phyloP scores from a whole-genome alignment of 2,113 vertebrate species.

The Clarias macrocephalus region DNA sequence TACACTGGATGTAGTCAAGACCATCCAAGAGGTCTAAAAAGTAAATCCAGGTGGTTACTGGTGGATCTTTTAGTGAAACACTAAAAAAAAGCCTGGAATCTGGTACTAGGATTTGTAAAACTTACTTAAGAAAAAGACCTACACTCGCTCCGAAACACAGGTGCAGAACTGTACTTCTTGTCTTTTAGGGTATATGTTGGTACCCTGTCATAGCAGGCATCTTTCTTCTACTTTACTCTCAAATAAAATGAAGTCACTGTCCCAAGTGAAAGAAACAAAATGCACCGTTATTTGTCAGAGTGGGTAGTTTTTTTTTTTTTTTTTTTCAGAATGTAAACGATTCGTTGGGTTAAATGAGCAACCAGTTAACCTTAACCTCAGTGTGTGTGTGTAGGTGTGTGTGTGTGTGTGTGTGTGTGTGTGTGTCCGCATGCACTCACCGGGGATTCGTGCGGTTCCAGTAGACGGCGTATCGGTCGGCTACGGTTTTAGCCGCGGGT shows the following conservation, averaged over 20 bases:
- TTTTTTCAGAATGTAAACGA: neutral
- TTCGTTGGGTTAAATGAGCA: neutral
- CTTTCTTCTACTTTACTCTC: neutral
- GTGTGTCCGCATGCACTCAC: constrained; percentile 63
- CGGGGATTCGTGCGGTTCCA: constrained; percentile 97
- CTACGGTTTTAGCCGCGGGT: constrained; percentile 89
- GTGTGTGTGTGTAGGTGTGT: neutral
- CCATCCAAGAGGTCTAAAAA: neutral
- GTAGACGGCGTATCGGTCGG: constrained; percentile 93
- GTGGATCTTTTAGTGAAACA: neutral
- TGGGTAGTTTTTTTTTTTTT: neutral
- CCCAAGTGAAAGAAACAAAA: neutral
- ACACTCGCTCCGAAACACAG: neutral
- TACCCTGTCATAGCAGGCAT: neutral
- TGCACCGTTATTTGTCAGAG: neutral
- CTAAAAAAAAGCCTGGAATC: neutral
- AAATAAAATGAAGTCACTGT: neutral
- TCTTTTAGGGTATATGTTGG: neutral
- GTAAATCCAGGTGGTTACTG: neutral
- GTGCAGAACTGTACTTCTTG: neutral
- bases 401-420: neutral
- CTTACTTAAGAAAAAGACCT: neutral
- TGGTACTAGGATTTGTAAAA: too few relatives aligned
- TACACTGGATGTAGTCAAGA: neutral
- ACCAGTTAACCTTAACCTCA: neutral